A percentile compares a stretch with the other conserved stretches of the same genome.
Evolutionary conservation across 2,113 vertebrate species (phyloP).

Genomic region (Albula glossodonta): DNA sequence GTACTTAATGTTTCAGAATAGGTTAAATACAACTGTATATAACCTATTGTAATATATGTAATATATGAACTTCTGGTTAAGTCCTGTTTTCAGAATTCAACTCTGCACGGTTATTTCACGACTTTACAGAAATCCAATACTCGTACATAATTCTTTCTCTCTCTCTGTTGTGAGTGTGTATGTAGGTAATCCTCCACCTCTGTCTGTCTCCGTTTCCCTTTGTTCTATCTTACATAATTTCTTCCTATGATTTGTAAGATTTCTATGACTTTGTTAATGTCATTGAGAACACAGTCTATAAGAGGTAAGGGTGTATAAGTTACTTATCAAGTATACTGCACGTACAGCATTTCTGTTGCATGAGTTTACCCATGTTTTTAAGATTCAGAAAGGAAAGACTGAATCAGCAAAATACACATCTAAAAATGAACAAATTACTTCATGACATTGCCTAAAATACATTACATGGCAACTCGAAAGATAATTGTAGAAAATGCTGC

Average conservation of each 20-base stretch:
- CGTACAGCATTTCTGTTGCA: background rate
- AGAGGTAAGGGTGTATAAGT: background rate
- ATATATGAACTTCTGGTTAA: too few relatives aligned
- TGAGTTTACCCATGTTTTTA: background rate
- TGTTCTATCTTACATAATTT: background rate
- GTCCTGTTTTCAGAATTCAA: too few relatives aligned
- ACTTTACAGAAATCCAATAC: too few relatives aligned
- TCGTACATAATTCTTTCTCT: too few relatives aligned
- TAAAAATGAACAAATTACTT: background rate
- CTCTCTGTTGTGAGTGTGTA: too few relatives aligned
- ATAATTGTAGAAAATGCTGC: background rate
- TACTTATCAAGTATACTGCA: background rate
- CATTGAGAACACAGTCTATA: background rate
- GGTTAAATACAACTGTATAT: background rate
- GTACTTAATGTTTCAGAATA: background rate
- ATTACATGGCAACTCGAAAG: background rate
- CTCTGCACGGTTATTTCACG: too few relatives aligned
- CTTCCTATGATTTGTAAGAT: too few relatives aligned
- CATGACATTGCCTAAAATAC: background rate
- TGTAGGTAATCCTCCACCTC: too few relatives aligned
- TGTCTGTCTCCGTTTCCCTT: background rate
- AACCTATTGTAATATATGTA: too few relatives aligned
- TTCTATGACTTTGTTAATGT: background rate
- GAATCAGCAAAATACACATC: background rate
- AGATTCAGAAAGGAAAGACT: background rate